These are phyloP conservation scores for Zapus hudsonius DNA, from an alignment of 2,113 vertebrate species.

Conservation along the genomic window DNA sequence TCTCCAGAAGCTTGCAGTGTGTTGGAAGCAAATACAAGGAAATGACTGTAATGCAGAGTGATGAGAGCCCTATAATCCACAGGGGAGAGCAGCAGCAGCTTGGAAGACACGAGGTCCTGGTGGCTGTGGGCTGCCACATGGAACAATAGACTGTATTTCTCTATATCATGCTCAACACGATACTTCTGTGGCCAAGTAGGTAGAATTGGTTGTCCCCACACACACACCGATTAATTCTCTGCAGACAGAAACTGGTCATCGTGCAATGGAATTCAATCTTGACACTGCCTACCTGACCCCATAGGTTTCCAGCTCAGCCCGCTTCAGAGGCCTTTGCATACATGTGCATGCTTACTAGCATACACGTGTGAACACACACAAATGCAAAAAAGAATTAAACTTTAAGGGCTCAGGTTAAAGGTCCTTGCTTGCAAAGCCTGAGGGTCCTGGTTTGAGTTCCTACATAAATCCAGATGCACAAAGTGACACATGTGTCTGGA, in stretches of 20 bases:
- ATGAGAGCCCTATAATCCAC: neutral
- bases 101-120: neutral
- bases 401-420: too few relatives aligned
- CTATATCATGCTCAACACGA: neutral
- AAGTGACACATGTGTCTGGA: too few relatives aligned
- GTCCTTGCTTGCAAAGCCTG: too few relatives aligned
- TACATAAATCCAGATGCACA: too few relatives aligned
- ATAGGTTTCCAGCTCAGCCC: neutral
- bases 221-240: neutral
- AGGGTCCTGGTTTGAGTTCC: too few relatives aligned
- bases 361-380: too few relatives aligned
- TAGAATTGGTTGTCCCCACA: too few relatives aligned
- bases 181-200: neutral
- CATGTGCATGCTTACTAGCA: too few relatives aligned
- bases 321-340: neutral
- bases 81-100: neutral
- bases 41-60: neutral
- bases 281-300: neutral
- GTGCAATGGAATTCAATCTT: neutral
- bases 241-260: neutral
- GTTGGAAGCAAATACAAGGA: neutral
- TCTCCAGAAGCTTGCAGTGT: neutral
- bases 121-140: too few relatives aligned
- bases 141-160: neutral
- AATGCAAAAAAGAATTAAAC: too few relatives aligned